Evolutionary conservation across 2,797 vertebrate species (phyloP), one percentile per base, ranked within the genome.

Genomic region (Onychomys leucogaster): DNA sequence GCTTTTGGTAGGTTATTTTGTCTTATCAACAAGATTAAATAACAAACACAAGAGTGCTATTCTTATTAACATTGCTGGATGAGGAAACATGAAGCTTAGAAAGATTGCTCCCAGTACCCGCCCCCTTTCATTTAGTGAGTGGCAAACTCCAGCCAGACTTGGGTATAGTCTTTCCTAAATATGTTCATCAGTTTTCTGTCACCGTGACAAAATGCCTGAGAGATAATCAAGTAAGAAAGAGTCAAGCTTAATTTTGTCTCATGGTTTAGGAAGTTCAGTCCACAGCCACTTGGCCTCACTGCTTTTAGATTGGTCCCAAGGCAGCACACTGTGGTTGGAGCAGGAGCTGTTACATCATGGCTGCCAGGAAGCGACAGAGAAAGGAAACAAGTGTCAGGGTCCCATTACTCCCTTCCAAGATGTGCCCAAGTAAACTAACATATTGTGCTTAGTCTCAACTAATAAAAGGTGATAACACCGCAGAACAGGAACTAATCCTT

Each of bases 41-140:
- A 34, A 49, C 41, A 34, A 46, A 49, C 43, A 34, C 37, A 49
- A 13, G 13, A 32, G 8, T 34, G 46, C 73, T 32, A 29, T 17
- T 27, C 49, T 86, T 81, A 29, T 67, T 65, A 65, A 21, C 76
- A 43, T 87, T 82, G 71, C 65, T 5, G 27, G 49, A 21, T 59
- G n/a, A 94, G 76, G 59, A 95, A 41, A 34, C 61, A 29, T 32
- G n/a, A 95, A 80, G 84, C 14, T 76, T 37, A 78, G 69, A 88
- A 63, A 69, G 59, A 29, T 83, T 46, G 14, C 41, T 37, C 27
- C 43, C 55, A 49, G 29, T 2, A 43, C 57, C 49, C 1, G 46
- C 46, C 5, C 52, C 19, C 10, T 52, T 23, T 17, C 0, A 0
- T 61, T 77, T 34, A 37, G 19, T 43, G 69, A 94, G 57, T 16